phyloP scores from a whole-genome alignment of 1,140 invertebrate species.

The Steinernema feltiae region DNA sequence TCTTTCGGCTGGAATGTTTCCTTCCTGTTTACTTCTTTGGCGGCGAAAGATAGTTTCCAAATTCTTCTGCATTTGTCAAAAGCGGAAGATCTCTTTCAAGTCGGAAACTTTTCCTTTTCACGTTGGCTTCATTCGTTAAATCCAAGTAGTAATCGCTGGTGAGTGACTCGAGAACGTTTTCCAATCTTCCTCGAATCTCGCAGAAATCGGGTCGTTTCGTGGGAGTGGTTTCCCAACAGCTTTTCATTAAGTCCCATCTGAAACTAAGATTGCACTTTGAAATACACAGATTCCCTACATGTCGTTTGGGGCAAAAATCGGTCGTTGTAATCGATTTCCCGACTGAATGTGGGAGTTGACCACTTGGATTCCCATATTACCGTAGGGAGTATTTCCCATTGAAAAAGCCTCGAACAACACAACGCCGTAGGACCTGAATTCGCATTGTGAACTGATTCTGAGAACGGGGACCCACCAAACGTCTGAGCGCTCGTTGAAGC shows the following conservation, averaged over 20 bases:
- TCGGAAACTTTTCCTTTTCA: background rate
- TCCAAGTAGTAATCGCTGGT: background rate
- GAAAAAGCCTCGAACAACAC: background rate
- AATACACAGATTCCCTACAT: background rate
- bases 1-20: too few species aligned
- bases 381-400: background rate
- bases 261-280: background rate
- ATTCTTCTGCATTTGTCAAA: background rate
- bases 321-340: background rate
- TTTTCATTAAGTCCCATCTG: constrained; percentile 2
- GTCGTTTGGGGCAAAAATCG: background rate
- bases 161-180: background rate
- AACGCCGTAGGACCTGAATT: background rate
- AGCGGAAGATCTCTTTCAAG: background rate
- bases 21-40: background rate
- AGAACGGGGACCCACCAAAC: background rate
- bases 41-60: background rate
- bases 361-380: background rate
- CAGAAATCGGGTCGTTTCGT: background rate
- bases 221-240: background rate
- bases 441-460: background rate
- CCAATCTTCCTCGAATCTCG: background rate
- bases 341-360: background rate
- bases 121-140: background rate
- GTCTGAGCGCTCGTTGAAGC: background rate